Evolutionary conservation across 2,888 invertebrate species (phyloP).

Genomic region (Lepetodrilus schrolli): DNA sequence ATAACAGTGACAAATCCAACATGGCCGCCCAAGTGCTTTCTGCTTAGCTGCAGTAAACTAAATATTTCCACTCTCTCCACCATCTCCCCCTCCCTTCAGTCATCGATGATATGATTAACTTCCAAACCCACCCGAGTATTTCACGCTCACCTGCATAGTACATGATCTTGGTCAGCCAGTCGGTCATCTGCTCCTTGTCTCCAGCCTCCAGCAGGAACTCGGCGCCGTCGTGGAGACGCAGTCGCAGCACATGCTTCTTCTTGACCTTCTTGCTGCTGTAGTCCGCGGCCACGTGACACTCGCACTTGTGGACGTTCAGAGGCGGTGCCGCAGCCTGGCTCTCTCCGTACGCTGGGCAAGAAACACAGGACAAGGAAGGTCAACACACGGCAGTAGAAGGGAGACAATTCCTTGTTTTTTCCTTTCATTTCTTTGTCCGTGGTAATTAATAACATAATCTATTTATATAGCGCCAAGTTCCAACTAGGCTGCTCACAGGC

Average conservation of each 20-base stretch:
- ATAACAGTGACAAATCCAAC: too few relatives aligned
- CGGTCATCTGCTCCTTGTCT: conserved; percentile 84
- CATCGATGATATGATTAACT: too few relatives aligned
- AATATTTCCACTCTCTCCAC: too few relatives aligned
- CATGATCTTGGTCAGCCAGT: conserved; percentile 93
- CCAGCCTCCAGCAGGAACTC: conserved; percentile 92
- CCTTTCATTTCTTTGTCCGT: too few relatives aligned
- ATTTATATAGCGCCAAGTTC: too few relatives aligned
- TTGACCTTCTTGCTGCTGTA: conserved; percentile 91
- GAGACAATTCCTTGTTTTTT: too few relatives aligned
- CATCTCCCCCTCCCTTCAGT: too few relatives aligned
- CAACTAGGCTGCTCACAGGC: too few relatives aligned
- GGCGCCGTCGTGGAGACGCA: conserved; percentile 90
- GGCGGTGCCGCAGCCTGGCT: conserved; percentile 92
- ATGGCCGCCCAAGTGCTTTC: too few relatives aligned
- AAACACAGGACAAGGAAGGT: background rate
- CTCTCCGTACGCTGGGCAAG: conserved; percentile 83
- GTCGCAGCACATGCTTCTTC: conserved; percentile 85
- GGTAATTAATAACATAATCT: too few relatives aligned
- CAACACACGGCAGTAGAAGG: background rate
- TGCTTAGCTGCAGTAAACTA: too few relatives aligned
- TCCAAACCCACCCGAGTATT: too few relatives aligned
- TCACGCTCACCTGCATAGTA: conserved; percentile 93
- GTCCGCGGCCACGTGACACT: conserved; percentile 90
- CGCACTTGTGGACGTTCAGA: conserved; percentile 84